Evolutionary conservation across 2,797 vertebrate species (phyloP).

Genomic region (Xiphophorus birchmanni): DNA sequence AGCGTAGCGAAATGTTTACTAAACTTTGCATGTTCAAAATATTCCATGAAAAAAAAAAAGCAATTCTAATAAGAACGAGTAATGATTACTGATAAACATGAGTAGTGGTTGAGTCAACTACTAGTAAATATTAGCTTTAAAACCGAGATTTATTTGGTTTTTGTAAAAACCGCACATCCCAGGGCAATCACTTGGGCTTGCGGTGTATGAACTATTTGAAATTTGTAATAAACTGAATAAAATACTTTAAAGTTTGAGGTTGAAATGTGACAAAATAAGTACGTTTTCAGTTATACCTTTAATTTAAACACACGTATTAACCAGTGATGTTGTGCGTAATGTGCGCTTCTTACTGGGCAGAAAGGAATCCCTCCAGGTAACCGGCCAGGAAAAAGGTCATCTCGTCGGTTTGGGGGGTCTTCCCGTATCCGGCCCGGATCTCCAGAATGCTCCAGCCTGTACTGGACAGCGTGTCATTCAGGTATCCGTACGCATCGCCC

Average conservation of each 20-base stretch:
- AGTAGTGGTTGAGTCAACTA: too few species aligned
- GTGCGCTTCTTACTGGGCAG: slow-evolving; percentile 83
- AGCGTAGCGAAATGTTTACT: too few species aligned
- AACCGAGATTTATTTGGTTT: too few species aligned
- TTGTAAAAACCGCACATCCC: too few species aligned
- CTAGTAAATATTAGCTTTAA: too few species aligned
- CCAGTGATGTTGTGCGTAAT: neutral
- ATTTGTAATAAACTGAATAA: neutral
- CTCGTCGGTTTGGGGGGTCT: slow-evolving; percentile 77
- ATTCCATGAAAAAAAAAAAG: too few species aligned
- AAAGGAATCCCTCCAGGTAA: slow-evolving; percentile 91
- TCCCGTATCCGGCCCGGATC: slow-evolving; percentile 87
- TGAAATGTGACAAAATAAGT: neutral
- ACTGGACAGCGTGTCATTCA: slow-evolving; percentile 83
- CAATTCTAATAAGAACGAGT: too few species aligned
- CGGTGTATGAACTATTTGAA: too few species aligned
- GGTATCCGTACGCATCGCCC: slow-evolving; percentile 89
- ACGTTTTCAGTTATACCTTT: neutral
- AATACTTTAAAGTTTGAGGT: neutral
- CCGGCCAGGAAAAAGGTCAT: slow-evolving; percentile 88
- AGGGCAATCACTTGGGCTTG: too few species aligned
- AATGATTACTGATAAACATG: too few species aligned
- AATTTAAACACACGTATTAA: too few species aligned
- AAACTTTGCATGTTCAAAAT: too few species aligned
- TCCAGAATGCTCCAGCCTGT: slow-evolving; percentile 92